Base-by-base conservation (phyloP, 64 coral and sea anemone species). In the Astreopora myriophthalma region DNA sequence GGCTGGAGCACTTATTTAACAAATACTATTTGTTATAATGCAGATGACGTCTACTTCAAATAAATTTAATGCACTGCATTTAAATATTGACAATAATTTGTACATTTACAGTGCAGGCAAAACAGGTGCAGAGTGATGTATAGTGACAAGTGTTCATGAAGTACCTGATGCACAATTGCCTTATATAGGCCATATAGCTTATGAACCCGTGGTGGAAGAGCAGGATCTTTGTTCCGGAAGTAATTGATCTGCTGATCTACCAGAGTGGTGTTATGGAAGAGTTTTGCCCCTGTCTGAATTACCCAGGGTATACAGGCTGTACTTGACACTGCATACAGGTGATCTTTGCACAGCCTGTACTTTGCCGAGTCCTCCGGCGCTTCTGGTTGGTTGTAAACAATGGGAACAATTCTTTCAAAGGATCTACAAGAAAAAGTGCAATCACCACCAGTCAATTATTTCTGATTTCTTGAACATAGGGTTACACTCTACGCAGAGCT, bases 351-450 rank as follows among this genome's bases (percentile, higher is more conserved):
- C 22, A 52, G 20, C 32, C 85, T 74, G 69, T 88, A 88, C 28
- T 71, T 27, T 19, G 66, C 32, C 6, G 69, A 27, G 44, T 88
- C 69, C 16, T 88, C 46, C 1, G 85, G 85, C 3, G 69, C 11
- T 40, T 73, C 31, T 7, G 85, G 85, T 73, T 44, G 17, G 24
- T 35, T 13, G 34, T 88, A 88, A 22, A 88, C 69, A 57, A 74
- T 32, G 8, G 85, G 85, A 16, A 88, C 85, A 49, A 88, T 88
- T 74, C 85, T 44, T 33, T 88, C 69, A 6, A 88, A 88, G 16
- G 69, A 88, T 44, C 85, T 88, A 57, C 5, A 80, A 1, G 23
- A 65, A 65, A 19, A 58, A 58, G 42, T 46, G 42, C 42, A 46
- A 11, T 46, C 42, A 46, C 4, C 42, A 46, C 42, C 42, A 46